Evolutionary conservation across 2,888 invertebrate species (phyloP), one percentile per base, ranked within the genome.

Genomic region (Chymomyza fuscimana): DNA sequence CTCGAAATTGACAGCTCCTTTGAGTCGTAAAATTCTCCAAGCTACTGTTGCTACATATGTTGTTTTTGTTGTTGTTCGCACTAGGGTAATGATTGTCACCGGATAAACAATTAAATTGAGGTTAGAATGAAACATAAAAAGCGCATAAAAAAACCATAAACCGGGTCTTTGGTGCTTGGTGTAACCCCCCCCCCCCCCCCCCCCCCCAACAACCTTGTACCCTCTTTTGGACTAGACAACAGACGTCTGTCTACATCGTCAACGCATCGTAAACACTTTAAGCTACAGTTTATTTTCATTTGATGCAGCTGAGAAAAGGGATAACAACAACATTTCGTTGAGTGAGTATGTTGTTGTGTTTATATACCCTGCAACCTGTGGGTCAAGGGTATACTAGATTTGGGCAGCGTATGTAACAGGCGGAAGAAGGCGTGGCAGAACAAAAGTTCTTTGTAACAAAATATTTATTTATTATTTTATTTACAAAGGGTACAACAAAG

Each of bases 101-200:
- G 91, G 91, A 90, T 92, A 91, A 91, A 91, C 91, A 91, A 91
- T 91, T 92, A 92, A 91, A 91, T 91, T 91, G 91, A 91, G 90
- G 91, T 91, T 92, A 86, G 87, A 91, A 91, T 90, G 81, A 88
- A 84, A 89, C 91, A 91, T 91, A 91, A 92, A 91, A 89, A 81
- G 82, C 82, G 85, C 91, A 90, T 91, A 92, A 91, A 91, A 92
- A 82, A 82, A 81, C 84, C 85, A 90, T 92, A 91, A 92, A 91
- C 84, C 66, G 59, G 22, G 32, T 32, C 6, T 32, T 32, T 32
- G 32, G 5, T 5, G 32, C 32, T 32, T 32, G 32, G 32, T 32
- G 19, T 19, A 1, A 32, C 4, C 32, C 32, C 32, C 32, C 9
- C 7, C 32, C 7, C 32, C 32, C 1, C 4, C 32, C 32, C 32